Evolutionary conservation across 2,113 vertebrate species (phyloP).

Genomic region (Hypocryptadius cinnamomeus): DNA sequence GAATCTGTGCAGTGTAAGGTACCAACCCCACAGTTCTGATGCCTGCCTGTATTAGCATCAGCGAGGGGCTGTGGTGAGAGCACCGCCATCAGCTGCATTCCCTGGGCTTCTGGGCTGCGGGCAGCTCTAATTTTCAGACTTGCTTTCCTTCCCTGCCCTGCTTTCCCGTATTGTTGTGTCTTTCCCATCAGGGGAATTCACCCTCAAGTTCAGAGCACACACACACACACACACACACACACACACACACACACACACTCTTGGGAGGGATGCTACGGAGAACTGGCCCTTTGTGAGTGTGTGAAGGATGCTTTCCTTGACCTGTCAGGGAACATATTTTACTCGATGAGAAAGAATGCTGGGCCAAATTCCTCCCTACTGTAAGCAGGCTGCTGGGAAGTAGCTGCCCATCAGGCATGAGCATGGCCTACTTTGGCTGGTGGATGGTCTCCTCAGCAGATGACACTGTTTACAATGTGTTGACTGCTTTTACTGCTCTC

Average conservation of each 20-base stretch:
- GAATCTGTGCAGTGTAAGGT: neutral
- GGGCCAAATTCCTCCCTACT: slow-evolving; percentile 18
- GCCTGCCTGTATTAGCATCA: neutral
- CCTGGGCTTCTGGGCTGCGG: neutral
- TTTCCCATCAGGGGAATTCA: slow-evolving; percentile 18
- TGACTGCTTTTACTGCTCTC: slow-evolving; percentile 7
- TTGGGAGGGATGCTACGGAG: neutral
- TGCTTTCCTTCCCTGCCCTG: neutral
- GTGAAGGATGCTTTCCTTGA: slow-evolving; percentile 48
- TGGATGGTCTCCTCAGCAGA: neutral
- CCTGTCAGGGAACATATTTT: slow-evolving; percentile 38
- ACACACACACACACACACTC: no score
- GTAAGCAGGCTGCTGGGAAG: neutral
- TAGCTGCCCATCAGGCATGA: neutral
- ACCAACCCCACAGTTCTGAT: neutral
- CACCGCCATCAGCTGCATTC: neutral
- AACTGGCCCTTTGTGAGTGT: slow-evolving; percentile 6
- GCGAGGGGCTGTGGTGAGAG: neutral
- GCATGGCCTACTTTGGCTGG: neutral
- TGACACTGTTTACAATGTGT: neutral
- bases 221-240: no score
- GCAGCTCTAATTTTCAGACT: slow-evolving; percentile 9
- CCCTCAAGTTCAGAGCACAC: slow-evolving; percentile 10
- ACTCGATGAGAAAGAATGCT: neutral
- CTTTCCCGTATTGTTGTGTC: slow-evolving; percentile 16